phyloP scores from a whole-genome alignment of 2,113 vertebrate genomes.

The Epinephelus fuscoguttatus region DNA sequence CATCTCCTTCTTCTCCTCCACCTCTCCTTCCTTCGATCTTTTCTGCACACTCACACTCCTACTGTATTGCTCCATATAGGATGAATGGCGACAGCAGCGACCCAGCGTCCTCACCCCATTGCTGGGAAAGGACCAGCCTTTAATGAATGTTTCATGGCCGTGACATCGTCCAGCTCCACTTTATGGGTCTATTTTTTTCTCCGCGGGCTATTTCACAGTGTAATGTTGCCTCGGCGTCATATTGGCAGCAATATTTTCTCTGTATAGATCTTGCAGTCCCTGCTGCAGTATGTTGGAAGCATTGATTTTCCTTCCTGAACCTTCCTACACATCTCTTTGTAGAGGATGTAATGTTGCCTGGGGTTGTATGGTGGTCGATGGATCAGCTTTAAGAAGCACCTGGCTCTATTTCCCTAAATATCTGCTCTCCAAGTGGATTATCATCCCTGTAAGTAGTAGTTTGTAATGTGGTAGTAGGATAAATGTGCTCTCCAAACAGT shows the following conservation, averaged over 20 bases:
- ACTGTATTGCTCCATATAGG: not conserved
- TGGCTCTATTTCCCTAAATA: constrained; percentile 51
- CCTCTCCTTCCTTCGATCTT: not conserved
- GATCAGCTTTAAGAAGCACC: constrained; percentile 58
- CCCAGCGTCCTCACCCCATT: constrained; percentile 16
- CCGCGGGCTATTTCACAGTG: constrained; percentile 25
- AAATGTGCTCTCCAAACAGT: constrained; percentile 22
- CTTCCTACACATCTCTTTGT: constrained; percentile 60
- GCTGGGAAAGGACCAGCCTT: constrained; percentile 22
- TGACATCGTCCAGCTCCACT: constrained; percentile 56
- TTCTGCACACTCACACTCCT: not conserved
- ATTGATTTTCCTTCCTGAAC: constrained; percentile 66
- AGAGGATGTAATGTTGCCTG: constrained; percentile 48
- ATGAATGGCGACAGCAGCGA: constrained; percentile 15
- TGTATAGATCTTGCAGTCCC: constrained; percentile 50
- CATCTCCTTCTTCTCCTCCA: not conserved
- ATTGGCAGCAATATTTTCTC: constrained; percentile 71
- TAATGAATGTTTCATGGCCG: constrained; percentile 62
- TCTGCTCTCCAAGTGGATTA: constrained; percentile 33
- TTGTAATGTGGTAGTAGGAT: constrained; percentile 22
- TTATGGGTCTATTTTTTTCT: constrained; percentile 55
- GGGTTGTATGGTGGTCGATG: constrained; percentile 38
- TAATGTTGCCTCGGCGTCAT: constrained; percentile 23
- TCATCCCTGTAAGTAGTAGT: constrained; percentile 14
- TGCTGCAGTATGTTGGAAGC: constrained; percentile 36